Conservation (phyloP, 2,888 invertebrate genomes). For the Cryptocephalus moraei region DNA sequence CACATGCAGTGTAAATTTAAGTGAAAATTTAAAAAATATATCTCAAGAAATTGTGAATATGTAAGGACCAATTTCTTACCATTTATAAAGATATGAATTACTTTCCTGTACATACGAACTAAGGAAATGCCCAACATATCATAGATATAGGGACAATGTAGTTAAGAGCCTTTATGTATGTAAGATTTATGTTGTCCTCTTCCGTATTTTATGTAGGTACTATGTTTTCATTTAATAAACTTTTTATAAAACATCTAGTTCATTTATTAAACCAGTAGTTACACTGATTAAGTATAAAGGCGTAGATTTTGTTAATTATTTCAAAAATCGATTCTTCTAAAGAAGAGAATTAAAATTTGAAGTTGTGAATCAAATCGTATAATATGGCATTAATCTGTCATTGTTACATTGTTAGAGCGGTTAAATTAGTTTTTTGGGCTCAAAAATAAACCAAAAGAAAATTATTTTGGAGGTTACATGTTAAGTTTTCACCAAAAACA, state of each 20-base stretch:
- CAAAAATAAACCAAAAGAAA: no score
- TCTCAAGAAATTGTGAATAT: conserved; percentile 27
- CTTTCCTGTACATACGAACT: conserved; percentile 15
- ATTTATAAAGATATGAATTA: conserved; percentile 24
- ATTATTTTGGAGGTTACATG: no score
- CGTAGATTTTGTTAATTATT: no score
- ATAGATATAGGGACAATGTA: conserved; percentile 18
- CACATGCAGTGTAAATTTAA: no score
- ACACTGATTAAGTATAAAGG: no score
- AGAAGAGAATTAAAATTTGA: no score
- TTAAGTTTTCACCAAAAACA: no score
- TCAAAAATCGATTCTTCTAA: no score
- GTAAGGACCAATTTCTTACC: conserved; percentile 35
- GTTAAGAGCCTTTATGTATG: conserved; percentile 7
- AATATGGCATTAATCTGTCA: no score
- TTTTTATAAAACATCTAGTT: conserved; percentile 8
- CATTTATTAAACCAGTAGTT: neutral
- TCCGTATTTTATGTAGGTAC: conserved; percentile 12
- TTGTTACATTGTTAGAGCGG: no score
- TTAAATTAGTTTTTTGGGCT: no score
- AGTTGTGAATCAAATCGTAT: no score
- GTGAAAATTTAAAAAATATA: neutral
- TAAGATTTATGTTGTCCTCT: conserved; percentile 12
- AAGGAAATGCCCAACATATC: conserved; percentile 22
- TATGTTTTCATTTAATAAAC: conserved; percentile 16